These are phyloP conservation scores for Anthrax anthrax DNA, from an alignment of 2,888 invertebrate species.

Conservation along the genomic window DNA sequence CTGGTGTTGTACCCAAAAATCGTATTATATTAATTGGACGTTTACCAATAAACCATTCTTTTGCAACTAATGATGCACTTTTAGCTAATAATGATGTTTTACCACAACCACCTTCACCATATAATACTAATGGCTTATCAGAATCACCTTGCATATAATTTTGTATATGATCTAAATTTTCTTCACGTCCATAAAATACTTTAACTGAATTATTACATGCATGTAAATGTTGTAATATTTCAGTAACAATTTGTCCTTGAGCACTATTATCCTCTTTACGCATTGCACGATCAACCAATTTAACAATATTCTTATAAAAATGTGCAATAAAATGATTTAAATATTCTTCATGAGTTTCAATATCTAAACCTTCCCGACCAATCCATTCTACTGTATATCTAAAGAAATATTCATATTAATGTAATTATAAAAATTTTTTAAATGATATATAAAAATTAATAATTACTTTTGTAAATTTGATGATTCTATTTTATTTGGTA, in stretches of 20 bases:
- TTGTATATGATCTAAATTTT: slow-evolving; percentile 64
- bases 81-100: slow-evolving; percentile 93
- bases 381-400: slow-evolving; percentile 96
- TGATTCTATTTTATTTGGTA: slow-evolving; percentile 78
- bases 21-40: slow-evolving; percentile 77
- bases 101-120: slow-evolving; percentile 93
- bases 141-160: slow-evolving; percentile 71
- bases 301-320: slow-evolving; percentile 84
- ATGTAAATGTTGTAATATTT: slow-evolving; percentile 87
- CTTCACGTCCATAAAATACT: slow-evolving; percentile 86
- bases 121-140: slow-evolving; percentile 78
- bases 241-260: slow-evolving; percentile 85
- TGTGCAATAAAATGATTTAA: slow-evolving; percentile 86
- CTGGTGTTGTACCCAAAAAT: slow-evolving; percentile 93
- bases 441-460: neutral
- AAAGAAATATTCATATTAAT: slow-evolving; percentile 11
- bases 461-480: slow-evolving; percentile 74
- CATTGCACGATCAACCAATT: slow-evolving; percentile 87
- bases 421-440: neutral
- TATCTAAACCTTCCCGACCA: slow-evolving; percentile 83
- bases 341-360: slow-evolving; percentile 86
- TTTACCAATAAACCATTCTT: slow-evolving; percentile 56
- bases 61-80: slow-evolving; percentile 66
- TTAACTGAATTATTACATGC: slow-evolving; percentile 88
- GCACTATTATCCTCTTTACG: slow-evolving; percentile 88